phyloP scores from a whole-genome alignment of 2,888 invertebrate genomes.

The Hofmannophila pseudospretella region DNA sequence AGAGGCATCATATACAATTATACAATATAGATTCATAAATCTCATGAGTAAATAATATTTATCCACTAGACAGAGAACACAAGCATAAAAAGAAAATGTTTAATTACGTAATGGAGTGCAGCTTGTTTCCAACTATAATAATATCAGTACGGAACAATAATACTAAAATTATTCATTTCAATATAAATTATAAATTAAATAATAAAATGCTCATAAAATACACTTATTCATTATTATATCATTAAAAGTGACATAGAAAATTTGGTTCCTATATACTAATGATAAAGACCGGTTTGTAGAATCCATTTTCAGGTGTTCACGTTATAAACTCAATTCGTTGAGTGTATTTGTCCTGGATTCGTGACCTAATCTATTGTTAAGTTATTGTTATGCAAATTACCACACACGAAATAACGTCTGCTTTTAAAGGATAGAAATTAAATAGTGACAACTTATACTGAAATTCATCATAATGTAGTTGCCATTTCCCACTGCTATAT shows the following conservation, averaged over 20 bases:
- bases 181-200: slow-evolving; percentile 73
- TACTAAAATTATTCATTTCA: slow-evolving; percentile 42
- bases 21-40: slow-evolving; percentile 29
- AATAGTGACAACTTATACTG: no score
- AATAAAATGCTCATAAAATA: slow-evolving; percentile 51
- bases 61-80: slow-evolving; percentile 43
- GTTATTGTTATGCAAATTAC: no score
- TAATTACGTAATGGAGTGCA: slow-evolving; percentile 36
- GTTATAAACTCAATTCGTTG: neutral
- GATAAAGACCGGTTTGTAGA: slow-evolving; percentile 50
- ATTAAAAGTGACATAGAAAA: slow-evolving; percentile 75
- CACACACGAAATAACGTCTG: no score
- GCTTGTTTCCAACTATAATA: slow-evolving; percentile 52
- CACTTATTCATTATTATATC: slow-evolving; percentile 55
- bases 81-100: slow-evolving; percentile 30
- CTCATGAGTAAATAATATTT: slow-evolving; percentile 30
- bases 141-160: slow-evolving; percentile 65
- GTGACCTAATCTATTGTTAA: no score
- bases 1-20: slow-evolving; percentile 27
- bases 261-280: slow-evolving; percentile 70
- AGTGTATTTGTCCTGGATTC: no score
- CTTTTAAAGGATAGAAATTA: no score
- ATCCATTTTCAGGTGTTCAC: slow-evolving; percentile 1
- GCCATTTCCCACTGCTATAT: no score
- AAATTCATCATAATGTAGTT: no score